Evolutionary conservation across 2,888 invertebrate genomes (phyloP), one percentile per base, ranked within the genome.

Genomic region (Drosophila colorata): DNA sequence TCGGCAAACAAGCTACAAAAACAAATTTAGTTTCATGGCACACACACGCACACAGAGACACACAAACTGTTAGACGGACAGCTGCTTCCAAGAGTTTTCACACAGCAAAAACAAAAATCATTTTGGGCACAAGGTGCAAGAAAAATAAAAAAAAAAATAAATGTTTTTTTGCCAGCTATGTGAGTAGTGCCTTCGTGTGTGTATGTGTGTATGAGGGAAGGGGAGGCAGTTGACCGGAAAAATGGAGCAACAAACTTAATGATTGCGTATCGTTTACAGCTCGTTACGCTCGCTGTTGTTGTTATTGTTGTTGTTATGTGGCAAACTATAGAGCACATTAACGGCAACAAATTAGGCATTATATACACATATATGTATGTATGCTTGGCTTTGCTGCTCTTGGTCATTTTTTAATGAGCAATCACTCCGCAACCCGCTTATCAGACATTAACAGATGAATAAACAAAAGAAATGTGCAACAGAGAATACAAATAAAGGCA

Each of bases 201-300:
- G 20, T 41, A 8, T 33, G 38, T 23, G 7, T 18, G 37, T 49
- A 8, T 37, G 11, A 18, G n/a, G 33, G 28, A n/a, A 14, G 23
- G 25, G 41, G 55, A 33, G 57, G 40, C 75, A 69, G 72, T 75
- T 84, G 80, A 79, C 74, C 80, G 66, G 73, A 74, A 81, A 84
- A 77, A 69, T 70, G 69, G 67, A 76, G 71, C 70, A 68, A 40
- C 51, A 48, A 58, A 58, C 61, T 71, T 74, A 64, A 55, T 60
- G 72, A 78, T 85, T 60, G 69, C 58, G 67, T 76, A 78, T 71
- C 59, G 74, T 81, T 85, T 75, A 59, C 76, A 71, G 76, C 70
- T 71, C 60, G 53, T 75, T 75, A 69, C 40, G 46, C 48, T 64
- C 44, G n/a, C n/a, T 33, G 31, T 52, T 41, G 23, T 55, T 58